phyloP scores from a whole-genome alignment of 2,888 invertebrate genomes.

The Sphaeridia pumilis region DNA sequence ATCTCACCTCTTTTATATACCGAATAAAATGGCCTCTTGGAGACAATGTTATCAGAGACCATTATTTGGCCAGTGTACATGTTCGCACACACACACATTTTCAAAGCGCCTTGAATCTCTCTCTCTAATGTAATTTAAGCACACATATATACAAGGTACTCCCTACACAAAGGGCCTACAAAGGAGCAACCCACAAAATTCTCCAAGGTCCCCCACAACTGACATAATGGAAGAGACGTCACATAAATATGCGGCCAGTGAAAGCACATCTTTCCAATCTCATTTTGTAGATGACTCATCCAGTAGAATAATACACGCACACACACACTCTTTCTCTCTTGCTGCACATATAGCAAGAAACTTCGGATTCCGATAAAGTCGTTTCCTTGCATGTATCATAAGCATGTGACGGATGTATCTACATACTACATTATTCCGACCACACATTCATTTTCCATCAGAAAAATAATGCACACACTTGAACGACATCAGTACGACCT shows the following conservation, averaged over 20 bases:
- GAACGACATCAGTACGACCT: not conserved
- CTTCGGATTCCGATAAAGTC: not conserved
- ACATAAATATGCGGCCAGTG: constrained; percentile 8
- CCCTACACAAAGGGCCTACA: no score
- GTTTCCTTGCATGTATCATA: no score
- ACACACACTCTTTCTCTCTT: constrained; percentile 1
- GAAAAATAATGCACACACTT: not conserved
- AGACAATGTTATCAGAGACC: no score
- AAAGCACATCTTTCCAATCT: constrained; percentile 21
- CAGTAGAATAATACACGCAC: constrained; percentile 8
- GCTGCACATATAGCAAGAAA: not conserved
- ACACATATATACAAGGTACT: no score
- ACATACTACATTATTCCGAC: constrained; percentile 1
- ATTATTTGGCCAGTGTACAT: no score
- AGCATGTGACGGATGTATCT: no score
- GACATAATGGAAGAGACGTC: constrained; percentile 3
- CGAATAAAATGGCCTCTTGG: no score
- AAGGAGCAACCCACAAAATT: no score
- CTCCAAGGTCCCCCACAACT: not conserved
- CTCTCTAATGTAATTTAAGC: no score
- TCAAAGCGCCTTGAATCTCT: no score
- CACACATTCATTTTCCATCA: constrained; percentile 2
- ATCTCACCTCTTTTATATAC: no score
- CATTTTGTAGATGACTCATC: constrained; percentile 22
- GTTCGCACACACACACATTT: no score